Percentiles rank a stretch among this genome's conserved stretches.
Conservation (phyloP, 2,888 invertebrate species). For the Buathra laborator region DNA sequence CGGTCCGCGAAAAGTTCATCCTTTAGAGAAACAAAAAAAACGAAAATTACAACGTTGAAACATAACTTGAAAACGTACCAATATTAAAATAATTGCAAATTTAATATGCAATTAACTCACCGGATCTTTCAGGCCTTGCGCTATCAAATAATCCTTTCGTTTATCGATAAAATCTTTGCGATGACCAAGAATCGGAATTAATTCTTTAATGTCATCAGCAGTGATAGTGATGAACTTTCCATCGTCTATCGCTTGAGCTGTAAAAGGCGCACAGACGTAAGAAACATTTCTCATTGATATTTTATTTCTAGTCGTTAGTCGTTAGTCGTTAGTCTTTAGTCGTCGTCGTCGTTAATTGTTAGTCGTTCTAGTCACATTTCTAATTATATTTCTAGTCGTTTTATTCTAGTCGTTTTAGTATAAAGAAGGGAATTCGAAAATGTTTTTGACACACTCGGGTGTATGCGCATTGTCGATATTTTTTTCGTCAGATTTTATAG, state of each 20-base stretch:
- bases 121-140: constrained; percentile 16
- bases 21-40: not conserved
- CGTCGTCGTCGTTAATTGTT: no score
- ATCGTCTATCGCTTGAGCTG: not conserved
- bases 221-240: constrained; percentile 5
- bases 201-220: not conserved
- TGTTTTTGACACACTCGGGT: no score
- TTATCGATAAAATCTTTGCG: not conserved
- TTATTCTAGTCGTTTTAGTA: no score
- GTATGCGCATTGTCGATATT: no score
- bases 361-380: no score
- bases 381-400: no score
- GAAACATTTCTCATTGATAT: no score
- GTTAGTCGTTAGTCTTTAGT: no score
- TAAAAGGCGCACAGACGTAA: not conserved
- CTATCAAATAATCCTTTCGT: not conserved
- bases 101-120: not conserved
- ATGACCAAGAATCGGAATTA: constrained; percentile 25
- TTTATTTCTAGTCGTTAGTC: no score
- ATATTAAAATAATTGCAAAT: not conserved
- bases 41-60: not conserved
- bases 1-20: not conserved
- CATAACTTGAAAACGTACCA: not conserved
- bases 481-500: no score
- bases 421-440: no score